Evolutionary conservation across 2,113 vertebrate genomes (phyloP), one percentile per base, ranked within the genome.

Genomic region (Triplophysa siluroides): DNA sequence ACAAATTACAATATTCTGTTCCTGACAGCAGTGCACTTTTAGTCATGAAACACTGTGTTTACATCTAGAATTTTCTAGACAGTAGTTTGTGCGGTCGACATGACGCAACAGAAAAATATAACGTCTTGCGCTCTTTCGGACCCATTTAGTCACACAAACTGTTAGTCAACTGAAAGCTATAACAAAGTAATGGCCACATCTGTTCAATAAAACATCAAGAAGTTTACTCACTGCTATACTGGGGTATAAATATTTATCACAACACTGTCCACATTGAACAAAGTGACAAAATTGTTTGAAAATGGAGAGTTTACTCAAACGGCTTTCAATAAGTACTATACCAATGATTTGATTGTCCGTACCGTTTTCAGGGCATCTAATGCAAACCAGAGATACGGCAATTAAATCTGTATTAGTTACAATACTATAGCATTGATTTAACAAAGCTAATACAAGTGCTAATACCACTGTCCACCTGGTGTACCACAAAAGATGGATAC

Each of bases 231-330:
- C 74, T 52, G 75, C 41, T 66, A 64, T 26, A 71, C 50, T 24
- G 33, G 52, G 72, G 18, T 58, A 68, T 81, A 56, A 73, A 83
- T 79, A 79, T 72, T 79, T 41, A 84, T 66, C 83, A 86, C 83
- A 83, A 78, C 81, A 86, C 85, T 63, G 78, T 84, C 58, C 70
- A 84, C 83, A 64, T 10, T 54, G 21, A 78, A 73, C 81, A 78
- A 81, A 68, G 68, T 66, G 74, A 86, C 63, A 74, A 61, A 19
- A 70, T 80, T 29, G 33, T 41, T 60, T 38, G 14, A 45, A n/a
- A n/a, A n/a, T n/a, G n/a, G n/a, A n/a, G n/a, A n/a, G n/a, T n/a
- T n/a, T n/a, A 24, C 24, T 24, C 24, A 78, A 2, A 83, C 14
- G 18, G 50, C 60, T 62, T 21, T 62, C 23, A 63, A 63, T 63